Evolutionary conservation across 2,113 vertebrate genomes (phyloP).

Genomic region (Hydrochoerus hydrochaeris): DNA sequence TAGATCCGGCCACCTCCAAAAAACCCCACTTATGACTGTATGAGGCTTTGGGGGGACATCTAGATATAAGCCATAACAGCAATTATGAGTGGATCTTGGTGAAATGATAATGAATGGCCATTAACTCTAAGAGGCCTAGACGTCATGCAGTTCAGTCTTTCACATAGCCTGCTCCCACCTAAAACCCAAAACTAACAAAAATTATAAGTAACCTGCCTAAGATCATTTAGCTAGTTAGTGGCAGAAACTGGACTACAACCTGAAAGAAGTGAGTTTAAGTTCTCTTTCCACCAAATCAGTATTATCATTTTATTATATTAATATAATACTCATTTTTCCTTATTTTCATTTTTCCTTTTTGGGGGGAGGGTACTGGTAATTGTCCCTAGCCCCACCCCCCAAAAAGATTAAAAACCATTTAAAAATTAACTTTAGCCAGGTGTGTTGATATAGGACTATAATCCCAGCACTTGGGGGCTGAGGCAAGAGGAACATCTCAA

Average conservation of each 20-base stretch:
- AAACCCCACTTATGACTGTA: neutral
- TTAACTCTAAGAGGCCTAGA: neutral
- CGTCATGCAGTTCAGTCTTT: neutral
- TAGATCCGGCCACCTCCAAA: neutral
- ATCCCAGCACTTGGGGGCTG: neutral
- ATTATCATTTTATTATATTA: neutral
- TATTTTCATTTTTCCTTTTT: neutral
- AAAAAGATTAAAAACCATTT: neutral
- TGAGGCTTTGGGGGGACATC: neutral
- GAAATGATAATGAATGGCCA: neutral
- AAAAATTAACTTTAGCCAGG: neutral
- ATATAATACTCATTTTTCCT: neutral
- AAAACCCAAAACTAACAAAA: neutral
- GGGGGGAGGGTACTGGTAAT: neutral
- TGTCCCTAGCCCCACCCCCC: neutral
- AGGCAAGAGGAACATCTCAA: neutral
- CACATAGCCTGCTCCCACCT: neutral
- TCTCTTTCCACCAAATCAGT: neutral
- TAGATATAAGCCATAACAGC: neutral
- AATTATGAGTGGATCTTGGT: neutral
- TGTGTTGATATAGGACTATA: neutral
- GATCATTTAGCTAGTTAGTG: neutral
- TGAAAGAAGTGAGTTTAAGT: neutral
- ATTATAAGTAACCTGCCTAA: neutral
- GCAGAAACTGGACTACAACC: neutral